Evolutionary conservation across 2,797 vertebrate species (phyloP), one percentile per base, ranked within the genome.

Genomic region (Leptatherina wallacei): DNA sequence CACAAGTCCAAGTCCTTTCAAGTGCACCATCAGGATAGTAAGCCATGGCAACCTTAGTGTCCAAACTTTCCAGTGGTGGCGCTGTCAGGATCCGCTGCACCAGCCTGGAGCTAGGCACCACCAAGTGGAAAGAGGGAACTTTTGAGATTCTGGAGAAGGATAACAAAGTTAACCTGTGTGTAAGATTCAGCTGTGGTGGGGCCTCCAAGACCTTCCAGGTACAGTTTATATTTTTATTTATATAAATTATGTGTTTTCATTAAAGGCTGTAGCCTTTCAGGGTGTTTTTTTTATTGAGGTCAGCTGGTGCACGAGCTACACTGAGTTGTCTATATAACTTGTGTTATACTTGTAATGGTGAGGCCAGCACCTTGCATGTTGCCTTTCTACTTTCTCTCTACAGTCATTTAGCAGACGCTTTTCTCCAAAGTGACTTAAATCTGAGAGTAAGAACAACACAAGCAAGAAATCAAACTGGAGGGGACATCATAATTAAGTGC

Each of bases 141-240:
- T 98, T 99, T 93, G 98, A 99, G 93, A 96, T 99, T 71, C 93
- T 96, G 66, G 98, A 99, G 89, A 98, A 96, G 85, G 98, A 99
- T 73, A 98, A 94, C 91, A 99, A 97, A 95, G 93, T 96, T 75
- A 97, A 85, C 85, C 93, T 99, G 38, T 91, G 95, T 35, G 78
- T 99, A 62, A 95, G 95, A 85, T 99, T 97, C 92, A 99, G 83
- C 86, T 95, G 95, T 72, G 96, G 97, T 44, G 97, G 97, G 64
- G 85, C 95, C 18, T 82, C 95, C 36, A 96, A 96, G 83, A 95
- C 84, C 0, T 98, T 99, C 90, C 97, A 97, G 97, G 98, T 99
- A 95, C 6, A 16, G 7, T 22, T 57, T 30, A 7, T 27, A 0
- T 27, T 54, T 54, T 11, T 6, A 3, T n/a, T n/a, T n/a, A n/a